Evolutionary conservation across 1,140 invertebrate species (phyloP).

Genomic region (Dendroctonus valens): DNA sequence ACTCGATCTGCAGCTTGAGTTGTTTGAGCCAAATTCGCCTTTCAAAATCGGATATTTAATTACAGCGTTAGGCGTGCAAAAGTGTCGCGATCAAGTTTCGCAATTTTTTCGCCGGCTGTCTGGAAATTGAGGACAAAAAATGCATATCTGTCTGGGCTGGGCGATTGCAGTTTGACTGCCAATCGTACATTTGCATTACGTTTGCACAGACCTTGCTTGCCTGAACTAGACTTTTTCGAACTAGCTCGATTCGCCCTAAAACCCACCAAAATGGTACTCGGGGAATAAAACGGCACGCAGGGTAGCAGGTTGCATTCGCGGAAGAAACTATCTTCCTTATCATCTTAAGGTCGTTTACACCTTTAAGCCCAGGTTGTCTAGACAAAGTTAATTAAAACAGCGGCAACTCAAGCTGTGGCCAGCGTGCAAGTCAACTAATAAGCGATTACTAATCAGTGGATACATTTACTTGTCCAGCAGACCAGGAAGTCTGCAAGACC

Average conservation of each 20-base stretch:
- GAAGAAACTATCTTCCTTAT: constrained; percentile 13
- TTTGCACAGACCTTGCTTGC: background rate
- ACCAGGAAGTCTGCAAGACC: constrained; percentile 26
- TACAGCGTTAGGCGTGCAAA: background rate
- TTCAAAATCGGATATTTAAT: background rate
- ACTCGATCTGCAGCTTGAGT: too few relatives aligned
- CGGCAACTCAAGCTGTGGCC: constrained; percentile 10
- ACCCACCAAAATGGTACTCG: background rate
- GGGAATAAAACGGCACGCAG: background rate
- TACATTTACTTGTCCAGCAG: constrained; percentile 19
- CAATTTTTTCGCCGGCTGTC: background rate
- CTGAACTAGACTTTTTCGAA: background rate
- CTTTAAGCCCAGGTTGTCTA: constrained; percentile 24
- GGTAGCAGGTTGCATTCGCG: constrained; percentile 18
- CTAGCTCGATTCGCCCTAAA: background rate
- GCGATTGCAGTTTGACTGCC: background rate
- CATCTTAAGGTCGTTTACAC: constrained; percentile 32
- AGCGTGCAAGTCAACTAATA: constrained; percentile 24
- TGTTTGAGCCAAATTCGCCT: background rate
- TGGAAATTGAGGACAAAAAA: background rate
- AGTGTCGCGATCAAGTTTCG: background rate
- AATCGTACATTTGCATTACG: background rate
- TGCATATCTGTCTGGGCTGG: background rate
- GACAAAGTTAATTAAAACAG: constrained; percentile 32
- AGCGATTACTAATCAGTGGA: constrained; percentile 27